These are phyloP conservation scores for Toxostoma redivivum DNA, from an alignment of 2,113 vertebrate species.

Conservation along the genomic window DNA sequence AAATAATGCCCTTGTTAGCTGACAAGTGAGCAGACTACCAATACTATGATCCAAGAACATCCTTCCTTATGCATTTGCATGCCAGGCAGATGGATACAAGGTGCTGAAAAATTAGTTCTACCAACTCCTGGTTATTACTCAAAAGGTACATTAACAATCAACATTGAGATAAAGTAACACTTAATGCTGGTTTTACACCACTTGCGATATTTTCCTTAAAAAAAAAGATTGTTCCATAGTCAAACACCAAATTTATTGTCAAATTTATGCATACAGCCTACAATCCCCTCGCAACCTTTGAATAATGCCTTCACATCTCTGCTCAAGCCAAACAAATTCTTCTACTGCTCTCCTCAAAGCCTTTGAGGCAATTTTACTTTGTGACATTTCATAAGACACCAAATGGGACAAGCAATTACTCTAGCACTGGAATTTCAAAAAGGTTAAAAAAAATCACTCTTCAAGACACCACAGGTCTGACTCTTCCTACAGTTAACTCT, in stretches of 20 bases:
- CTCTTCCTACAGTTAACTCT: background rate
- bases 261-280: background rate
- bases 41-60: background rate
- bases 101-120: background rate
- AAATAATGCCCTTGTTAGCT: background rate
- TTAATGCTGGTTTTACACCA: background rate
- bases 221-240: background rate
- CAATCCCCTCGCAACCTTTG: background rate
- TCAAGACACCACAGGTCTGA: background rate
- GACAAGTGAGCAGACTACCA: background rate
- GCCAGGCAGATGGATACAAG: background rate
- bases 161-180: background rate
- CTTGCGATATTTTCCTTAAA: background rate
- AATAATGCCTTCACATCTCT: background rate
- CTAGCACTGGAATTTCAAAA: background rate
- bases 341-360: background rate
- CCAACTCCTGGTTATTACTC: background rate
- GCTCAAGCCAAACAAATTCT: constrained; percentile 1
- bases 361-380: background rate
- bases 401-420: background rate
- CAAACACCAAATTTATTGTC: background rate
- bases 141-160: background rate
- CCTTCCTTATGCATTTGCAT: background rate
- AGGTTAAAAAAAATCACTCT: background rate
- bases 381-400: background rate